A percentile compares a stretch with the other conserved stretches of the same genome.
Conservation (phyloP, 2,888 invertebrate genomes). For the Plemyria rubiginata region DNA sequence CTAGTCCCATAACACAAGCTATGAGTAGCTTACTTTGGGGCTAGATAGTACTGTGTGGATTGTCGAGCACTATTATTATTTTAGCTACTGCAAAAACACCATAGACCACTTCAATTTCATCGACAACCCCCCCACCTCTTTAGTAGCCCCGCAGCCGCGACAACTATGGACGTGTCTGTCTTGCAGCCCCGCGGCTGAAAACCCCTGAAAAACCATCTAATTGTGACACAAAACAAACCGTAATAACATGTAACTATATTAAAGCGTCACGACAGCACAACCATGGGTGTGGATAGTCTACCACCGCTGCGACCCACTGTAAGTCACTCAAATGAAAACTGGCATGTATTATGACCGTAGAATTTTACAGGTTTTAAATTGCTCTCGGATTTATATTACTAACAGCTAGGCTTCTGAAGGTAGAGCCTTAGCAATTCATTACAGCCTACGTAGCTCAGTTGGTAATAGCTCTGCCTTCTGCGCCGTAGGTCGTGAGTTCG, state of each 20-base stretch:
- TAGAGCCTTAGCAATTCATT: constrained; percentile 2
- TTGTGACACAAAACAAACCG: constrained; percentile 44
- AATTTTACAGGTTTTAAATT: not conserved
- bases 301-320: constrained; percentile 63
- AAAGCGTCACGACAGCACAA: constrained; percentile 42
- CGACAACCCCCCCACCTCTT: constrained; percentile 48
- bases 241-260: constrained; percentile 49
- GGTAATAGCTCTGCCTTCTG: no score
- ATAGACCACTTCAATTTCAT: constrained; percentile 15
- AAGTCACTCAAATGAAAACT: constrained; percentile 44
- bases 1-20: no score
- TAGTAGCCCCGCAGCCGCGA: constrained; percentile 47
- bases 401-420: not conserved
- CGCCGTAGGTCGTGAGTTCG: no score
- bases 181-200: constrained; percentile 56
- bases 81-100: not conserved
- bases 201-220: constrained; percentile 42
- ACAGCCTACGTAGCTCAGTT: no score
- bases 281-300: constrained; percentile 74
- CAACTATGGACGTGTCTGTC: constrained; percentile 61
- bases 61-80: no score
- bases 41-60: no score
- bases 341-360: not conserved
- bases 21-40: no score
- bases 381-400: not conserved